Percentiles rank a stretch among this genome's conserved stretches.
Evolutionary conservation across 2,888 invertebrate genomes (phyloP).

Genomic region (Furcula furcula): DNA sequence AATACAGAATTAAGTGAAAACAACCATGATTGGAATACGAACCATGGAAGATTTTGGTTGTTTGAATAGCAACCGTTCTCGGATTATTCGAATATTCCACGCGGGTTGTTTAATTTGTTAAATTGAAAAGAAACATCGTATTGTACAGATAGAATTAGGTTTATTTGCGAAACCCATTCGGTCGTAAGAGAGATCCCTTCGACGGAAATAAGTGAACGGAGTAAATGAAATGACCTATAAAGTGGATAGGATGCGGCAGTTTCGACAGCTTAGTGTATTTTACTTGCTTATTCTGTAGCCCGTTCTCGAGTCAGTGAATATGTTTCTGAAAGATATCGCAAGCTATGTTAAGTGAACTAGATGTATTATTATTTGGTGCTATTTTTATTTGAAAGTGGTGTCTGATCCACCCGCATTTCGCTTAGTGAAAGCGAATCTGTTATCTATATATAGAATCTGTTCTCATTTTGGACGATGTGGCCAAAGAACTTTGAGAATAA

Average conservation of each 20-base stretch:
- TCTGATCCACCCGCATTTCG: too few relatives aligned
- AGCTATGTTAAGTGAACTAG: too few relatives aligned
- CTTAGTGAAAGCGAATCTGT: too few relatives aligned
- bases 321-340: slow-evolving; percentile 12
- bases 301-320: slow-evolving; percentile 9
- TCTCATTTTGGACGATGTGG: too few relatives aligned
- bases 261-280: slow-evolving; percentile 52
- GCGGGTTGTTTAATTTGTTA: slow-evolving; percentile 68
- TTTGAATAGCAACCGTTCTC: slow-evolving; percentile 14
- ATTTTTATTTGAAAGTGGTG: too few relatives aligned
- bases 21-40: slow-evolving; percentile 16
- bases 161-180: slow-evolving; percentile 73
- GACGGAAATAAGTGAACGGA: slow-evolving; percentile 72
- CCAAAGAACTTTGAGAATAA: too few relatives aligned
- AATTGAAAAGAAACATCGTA: slow-evolving; percentile 78
- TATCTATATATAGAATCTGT: too few relatives aligned
- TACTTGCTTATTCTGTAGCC: slow-evolving; percentile 35
- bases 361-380: too few relatives aligned
- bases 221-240: slow-evolving; percentile 75
- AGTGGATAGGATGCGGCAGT: slow-evolving; percentile 67
- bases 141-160: slow-evolving; percentile 71
- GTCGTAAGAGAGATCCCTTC: slow-evolving; percentile 72
- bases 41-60: slow-evolving; percentile 7
- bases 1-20: slow-evolving; percentile 22
- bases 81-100: slow-evolving; percentile 38